Base-by-base conservation (phyloP, 1,140 invertebrate species). In the Colletes gigas region DNA sequence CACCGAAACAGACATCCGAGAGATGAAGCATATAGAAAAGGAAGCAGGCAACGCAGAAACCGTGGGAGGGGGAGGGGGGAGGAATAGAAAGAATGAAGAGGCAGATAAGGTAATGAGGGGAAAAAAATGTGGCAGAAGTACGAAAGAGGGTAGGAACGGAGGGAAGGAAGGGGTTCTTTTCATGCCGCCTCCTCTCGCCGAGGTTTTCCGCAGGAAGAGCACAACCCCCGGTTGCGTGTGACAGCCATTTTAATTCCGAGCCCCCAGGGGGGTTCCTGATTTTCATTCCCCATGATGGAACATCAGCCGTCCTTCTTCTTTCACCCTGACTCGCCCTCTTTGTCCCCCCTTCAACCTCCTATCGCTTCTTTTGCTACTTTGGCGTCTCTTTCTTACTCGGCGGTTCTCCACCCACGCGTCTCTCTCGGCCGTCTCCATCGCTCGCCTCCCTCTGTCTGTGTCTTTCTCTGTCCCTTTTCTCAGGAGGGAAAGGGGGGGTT, bases 211-310 rank as follows among this genome's bases (percentile, higher is more conserved):
- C 85, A 86, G 85, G 85, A 86, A 86, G 85, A 87, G 86, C 86
- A 87, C 86, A 86, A 86, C 86, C 86, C 86, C 85, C 71, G 85
- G 82, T 86, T 87, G 86, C 86, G 86, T 87, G 86, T 87, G 86
- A 87, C 85, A 87, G 84, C 86, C 86, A 87, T 87, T 87, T 87
- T 87, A 86, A 87, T 87, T 87, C 85, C 85, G 68, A 86, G 85
- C 85, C 86, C 86, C 85, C 70, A 82, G 78, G 77, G 83, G 86
- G 86, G 85, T 78, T 73, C 81, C 85, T 86, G 85, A 87, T 83
- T 86, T 86, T 83, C 85, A 87, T 87, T 87, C 85, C 85, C 85
- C 84, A 86, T 86, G 84, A 86, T 86, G 84, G 83, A 86, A 85
- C 84, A 86, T 86, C 83, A 78, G 55, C 84, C 79, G 55, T 60